Conservation (phyloP, 2,888 invertebrate genomes). For the Sicus ferrugineus region DNA sequence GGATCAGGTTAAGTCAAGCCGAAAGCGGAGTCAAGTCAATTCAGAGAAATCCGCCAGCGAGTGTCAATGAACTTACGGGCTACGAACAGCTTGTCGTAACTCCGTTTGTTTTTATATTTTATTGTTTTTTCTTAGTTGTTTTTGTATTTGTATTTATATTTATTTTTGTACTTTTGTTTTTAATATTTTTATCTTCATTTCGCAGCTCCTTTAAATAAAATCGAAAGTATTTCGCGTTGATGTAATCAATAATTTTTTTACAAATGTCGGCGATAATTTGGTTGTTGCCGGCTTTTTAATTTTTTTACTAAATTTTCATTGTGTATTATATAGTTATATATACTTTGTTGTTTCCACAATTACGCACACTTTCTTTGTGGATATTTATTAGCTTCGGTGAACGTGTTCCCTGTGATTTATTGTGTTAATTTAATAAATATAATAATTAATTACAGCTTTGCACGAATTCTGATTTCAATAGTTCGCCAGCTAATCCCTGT, state of each 20-base stretch:
- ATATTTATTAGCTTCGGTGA: no score
- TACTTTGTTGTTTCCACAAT: no score
- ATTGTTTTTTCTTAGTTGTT: not conserved
- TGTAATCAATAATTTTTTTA: slow-evolving; percentile 27
- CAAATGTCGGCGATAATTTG: slow-evolving; percentile 1
- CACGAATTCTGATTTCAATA: no score
- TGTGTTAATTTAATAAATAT: no score
- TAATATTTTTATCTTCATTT: not conserved
- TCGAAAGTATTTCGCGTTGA: slow-evolving; percentile 28
- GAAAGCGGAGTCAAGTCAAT: not conserved
- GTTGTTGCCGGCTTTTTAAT: slow-evolving; percentile 7
- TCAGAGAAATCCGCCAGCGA: not conserved
- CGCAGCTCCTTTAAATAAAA: slow-evolving; percentile 15
- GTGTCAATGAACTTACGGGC: slow-evolving; percentile 20
- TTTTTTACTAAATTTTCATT: no score
- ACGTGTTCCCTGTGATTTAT: no score
- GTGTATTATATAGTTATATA: no score
- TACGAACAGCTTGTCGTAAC: not conserved
- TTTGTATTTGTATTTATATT: not conserved
- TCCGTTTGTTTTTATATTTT: not conserved
- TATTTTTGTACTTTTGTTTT: not conserved
- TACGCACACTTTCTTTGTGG: no score
- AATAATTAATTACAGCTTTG: no score
- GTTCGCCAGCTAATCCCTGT: no score
- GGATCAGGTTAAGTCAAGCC: no score